phyloP scores from a whole-genome alignment of 2,888 invertebrate genomes.

The Rhaphigaster nebulosa region DNA sequence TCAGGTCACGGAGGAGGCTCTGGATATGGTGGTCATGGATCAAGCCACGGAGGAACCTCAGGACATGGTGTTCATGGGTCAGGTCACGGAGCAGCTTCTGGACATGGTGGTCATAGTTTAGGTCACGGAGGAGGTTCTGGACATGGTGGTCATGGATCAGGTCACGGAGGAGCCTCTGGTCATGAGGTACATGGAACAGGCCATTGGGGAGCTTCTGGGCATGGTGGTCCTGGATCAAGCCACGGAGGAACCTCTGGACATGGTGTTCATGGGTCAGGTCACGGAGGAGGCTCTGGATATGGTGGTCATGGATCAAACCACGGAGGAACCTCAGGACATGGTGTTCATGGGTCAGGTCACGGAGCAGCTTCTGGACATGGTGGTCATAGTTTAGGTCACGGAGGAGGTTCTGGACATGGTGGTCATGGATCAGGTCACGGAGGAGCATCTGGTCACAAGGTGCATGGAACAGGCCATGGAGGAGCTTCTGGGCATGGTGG shows the following conservation, averaged over 20 bases:
- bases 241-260: background rate
- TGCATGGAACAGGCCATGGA: background rate
- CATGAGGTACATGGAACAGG: background rate
- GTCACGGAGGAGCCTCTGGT: background rate
- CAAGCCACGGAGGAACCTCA: background rate
- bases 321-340: background rate
- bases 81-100: background rate
- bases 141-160: constrained; percentile 12
- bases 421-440: background rate
- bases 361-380: background rate
- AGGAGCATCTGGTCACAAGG: background rate
- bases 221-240: background rate
- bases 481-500: background rate
- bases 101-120: background rate
- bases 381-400: constrained; percentile 3
- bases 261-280: background rate
- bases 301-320: background rate
- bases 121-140: background rate
- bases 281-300: background rate
- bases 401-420: background rate
- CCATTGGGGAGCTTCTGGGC: background rate
- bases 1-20: background rate
- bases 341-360: background rate
- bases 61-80: background rate
- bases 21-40: background rate